Evolutionary conservation across 2,113 vertebrate genomes (phyloP).

Genomic region (Actinemys pallida): DNA sequence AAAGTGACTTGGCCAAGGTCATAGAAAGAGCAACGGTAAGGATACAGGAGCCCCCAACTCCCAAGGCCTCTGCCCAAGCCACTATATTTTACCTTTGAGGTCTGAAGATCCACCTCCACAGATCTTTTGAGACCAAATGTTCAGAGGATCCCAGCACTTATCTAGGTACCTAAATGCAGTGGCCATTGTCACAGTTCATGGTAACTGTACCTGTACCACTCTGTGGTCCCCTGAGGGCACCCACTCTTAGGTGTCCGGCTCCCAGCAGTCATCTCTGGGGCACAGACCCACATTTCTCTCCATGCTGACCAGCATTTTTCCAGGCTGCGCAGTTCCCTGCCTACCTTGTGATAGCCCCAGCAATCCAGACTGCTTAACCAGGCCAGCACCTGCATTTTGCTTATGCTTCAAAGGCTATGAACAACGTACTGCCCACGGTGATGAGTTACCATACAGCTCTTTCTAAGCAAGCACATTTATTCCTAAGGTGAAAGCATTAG

Average conservation of each 20-base stretch:
- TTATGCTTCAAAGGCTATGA: not conserved
- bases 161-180: not conserved
- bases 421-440: not conserved
- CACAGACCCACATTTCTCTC: not conserved
- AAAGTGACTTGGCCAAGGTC: not conserved
- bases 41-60: not conserved
- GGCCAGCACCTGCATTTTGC: not conserved
- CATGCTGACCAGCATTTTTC: not conserved
- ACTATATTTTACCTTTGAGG: not conserved
- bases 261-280: not conserved
- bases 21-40: not conserved
- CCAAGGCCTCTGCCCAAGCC: not conserved
- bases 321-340: not conserved
- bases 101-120: not conserved
- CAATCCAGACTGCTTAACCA: not conserved
- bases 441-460: not conserved
- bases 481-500: not conserved
- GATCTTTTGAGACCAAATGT: not conserved
- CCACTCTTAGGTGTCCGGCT: not conserved
- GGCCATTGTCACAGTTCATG: not conserved
- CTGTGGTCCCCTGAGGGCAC: not conserved
- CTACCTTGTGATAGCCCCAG: not conserved
- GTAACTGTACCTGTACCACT: not conserved
- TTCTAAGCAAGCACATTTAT: not conserved
- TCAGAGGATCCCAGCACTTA: not conserved